Percentiles rank a stretch among this genome's conserved stretches.
Evolutionary conservation across 2,888 invertebrate genomes (phyloP).

Genomic region (Eupithecia tripunctaria): DNA sequence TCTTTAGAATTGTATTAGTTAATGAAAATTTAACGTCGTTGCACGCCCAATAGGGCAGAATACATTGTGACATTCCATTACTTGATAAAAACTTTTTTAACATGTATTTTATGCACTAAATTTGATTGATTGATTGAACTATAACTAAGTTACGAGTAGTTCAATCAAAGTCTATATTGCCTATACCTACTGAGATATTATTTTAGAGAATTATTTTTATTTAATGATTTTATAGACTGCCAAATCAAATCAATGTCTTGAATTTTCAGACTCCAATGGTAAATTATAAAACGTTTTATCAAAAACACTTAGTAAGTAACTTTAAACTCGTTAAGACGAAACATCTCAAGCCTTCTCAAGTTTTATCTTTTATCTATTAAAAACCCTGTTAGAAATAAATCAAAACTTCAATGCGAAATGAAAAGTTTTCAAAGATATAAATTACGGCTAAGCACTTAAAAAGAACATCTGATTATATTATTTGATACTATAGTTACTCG

Average conservation of each 20-base stretch:
- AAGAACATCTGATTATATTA: neutral
- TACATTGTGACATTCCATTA: too few relatives aligned
- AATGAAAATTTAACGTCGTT: too few relatives aligned
- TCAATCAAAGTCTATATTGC: neutral
- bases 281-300: constrained; percentile 18
- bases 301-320: constrained; percentile 15
- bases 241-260: neutral
- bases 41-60: too few relatives aligned
- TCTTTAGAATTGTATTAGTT: too few relatives aligned
- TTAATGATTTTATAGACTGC: neutral
- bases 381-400: constrained; percentile 17
- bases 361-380: constrained; percentile 22
- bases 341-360: constrained; percentile 16
- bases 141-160: too few relatives aligned
- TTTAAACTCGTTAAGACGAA: constrained; percentile 28
- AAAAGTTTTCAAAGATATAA: neutral
- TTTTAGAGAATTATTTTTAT: neutral
- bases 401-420: neutral
- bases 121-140: too few relatives aligned
- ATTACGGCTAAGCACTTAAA: neutral
- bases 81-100: too few relatives aligned
- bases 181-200: neutral
- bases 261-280: constrained; percentile 10
- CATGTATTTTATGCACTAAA: too few relatives aligned
- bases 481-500: neutral